These are phyloP conservation scores for Pygocentrus nattereri DNA, from an alignment of 2,797 vertebrate species.

Conservation along the genomic window DNA sequence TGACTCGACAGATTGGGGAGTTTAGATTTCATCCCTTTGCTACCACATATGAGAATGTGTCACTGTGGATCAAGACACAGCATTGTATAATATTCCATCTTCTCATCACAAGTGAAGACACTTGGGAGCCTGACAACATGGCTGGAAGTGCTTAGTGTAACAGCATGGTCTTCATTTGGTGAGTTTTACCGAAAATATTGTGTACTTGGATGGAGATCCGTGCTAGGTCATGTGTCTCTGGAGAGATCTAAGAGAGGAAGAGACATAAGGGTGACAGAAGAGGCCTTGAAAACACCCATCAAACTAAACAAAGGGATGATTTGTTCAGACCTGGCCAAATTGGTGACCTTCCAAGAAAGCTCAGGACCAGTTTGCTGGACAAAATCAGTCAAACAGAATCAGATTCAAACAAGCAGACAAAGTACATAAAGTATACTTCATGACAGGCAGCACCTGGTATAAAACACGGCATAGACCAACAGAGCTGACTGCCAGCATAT, in stretches of 20 bases:
- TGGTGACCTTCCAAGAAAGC: constrained; percentile 42
- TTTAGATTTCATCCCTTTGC: constrained; percentile 40
- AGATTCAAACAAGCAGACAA: constrained; percentile 31
- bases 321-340: constrained; percentile 21
- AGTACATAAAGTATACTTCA: background rate
- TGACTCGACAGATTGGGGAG: constrained; percentile 48
- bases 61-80: constrained; percentile 15
- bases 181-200: background rate
- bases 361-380: constrained; percentile 21
- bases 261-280: background rate
- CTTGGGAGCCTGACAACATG: background rate
- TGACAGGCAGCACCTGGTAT: too few species aligned
- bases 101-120: constrained; percentile 27
- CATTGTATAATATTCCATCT: background rate
- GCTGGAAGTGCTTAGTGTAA: background rate
- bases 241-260: constrained; percentile 31
- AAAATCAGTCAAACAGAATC: constrained; percentile 26
- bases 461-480: too few species aligned
- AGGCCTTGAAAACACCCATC: constrained; percentile 43
- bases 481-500: too few species aligned
- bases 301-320: constrained; percentile 49
- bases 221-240: constrained; percentile 41
- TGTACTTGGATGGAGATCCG: constrained; percentile 23
- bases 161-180: constrained; percentile 26
- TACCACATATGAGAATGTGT: constrained; percentile 10